Conservation (phyloP, 2,113 vertebrate genomes). For the Spermophilus dauricus region DNA sequence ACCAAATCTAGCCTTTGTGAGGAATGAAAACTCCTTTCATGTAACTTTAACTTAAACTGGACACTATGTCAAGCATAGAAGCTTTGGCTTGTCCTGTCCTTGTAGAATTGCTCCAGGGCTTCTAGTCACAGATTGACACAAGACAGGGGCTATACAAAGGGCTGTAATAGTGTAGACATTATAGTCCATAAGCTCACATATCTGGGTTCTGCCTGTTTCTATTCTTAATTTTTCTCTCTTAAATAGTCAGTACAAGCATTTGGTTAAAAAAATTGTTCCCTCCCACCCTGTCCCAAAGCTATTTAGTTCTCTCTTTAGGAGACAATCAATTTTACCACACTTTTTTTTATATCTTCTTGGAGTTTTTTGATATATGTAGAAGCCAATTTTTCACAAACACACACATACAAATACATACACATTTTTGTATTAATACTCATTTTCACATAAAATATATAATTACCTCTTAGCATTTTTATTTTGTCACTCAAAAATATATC, state of each 20-base stretch:
- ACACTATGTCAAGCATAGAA: not conserved
- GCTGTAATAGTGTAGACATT: no score
- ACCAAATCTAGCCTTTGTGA: not conserved
- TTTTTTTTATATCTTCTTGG: not conserved
- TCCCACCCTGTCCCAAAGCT: not conserved
- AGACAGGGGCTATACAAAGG: not conserved
- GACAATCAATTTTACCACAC: not conserved
- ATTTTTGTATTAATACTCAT: no score
- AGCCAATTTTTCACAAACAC: not conserved
- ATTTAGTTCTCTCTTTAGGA: not conserved
- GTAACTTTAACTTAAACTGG: not conserved
- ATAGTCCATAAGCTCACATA: not conserved
- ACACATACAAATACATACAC: no score
- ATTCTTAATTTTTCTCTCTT: not conserved
- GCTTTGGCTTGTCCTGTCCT: not conserved
- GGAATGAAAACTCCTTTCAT: not conserved
- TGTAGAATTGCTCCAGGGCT: not conserved
- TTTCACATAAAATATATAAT: no score
- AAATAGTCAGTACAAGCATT: not conserved
- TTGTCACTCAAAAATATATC: no score
- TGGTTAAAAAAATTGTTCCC: not conserved
- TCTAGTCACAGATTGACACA: not conserved
- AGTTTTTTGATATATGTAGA: not conserved
- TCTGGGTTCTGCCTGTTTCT: not conserved
- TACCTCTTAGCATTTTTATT: no score